Base-by-base conservation (phyloP, 2,888 invertebrate genomes). In the Palloptera scutellata region DNA sequence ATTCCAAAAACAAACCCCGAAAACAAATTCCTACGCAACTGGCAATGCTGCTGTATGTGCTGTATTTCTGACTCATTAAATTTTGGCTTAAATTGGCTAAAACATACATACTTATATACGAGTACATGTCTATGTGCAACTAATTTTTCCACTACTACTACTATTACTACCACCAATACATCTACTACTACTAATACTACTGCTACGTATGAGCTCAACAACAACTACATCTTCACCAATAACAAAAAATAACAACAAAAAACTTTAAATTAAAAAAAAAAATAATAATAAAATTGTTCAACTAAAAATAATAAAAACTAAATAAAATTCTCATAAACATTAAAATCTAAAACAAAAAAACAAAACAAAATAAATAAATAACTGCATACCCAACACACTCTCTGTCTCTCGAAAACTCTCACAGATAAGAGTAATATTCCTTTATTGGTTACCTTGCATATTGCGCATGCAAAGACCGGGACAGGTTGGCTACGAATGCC, bases 401-500 rank as follows among this genome's bases (percentile, higher is more conserved):
- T 75, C 75, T 79, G 78, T 79, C 75, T 78, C 78, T 78, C 72
- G 54, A 75, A 80, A 74, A 76, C 52, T 69, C 71, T 69, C 72
- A 71, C 87, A 95, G 95, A 91, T 95, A 82, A 93, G 92, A 85
- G 90, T 93, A 81, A 91, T 97, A 84, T 95, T 99, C 87, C 91
- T 98, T 83, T 94, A 94, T 86, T 98, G 98, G 97, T 89, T 99
- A 86, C 98, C 98, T 80, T 97, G 97, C 91, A 87, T 97, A 80
- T 89, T 98, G 85, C 91, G 97, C 82, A 98, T 99, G 98, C 92
- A 92, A 81, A 88, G 90, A 83, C 89, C 91, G 74, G 90, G 89
- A 79, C 87, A 89, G 83, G 86, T 83, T 74, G 87, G 87, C 73
- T 86, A 84, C 75, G 85, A 85, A 77, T 85, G 84, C 77, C 84